Conservation (phyloP, 2,888 invertebrate species). For the Gari tellinella region DNA sequence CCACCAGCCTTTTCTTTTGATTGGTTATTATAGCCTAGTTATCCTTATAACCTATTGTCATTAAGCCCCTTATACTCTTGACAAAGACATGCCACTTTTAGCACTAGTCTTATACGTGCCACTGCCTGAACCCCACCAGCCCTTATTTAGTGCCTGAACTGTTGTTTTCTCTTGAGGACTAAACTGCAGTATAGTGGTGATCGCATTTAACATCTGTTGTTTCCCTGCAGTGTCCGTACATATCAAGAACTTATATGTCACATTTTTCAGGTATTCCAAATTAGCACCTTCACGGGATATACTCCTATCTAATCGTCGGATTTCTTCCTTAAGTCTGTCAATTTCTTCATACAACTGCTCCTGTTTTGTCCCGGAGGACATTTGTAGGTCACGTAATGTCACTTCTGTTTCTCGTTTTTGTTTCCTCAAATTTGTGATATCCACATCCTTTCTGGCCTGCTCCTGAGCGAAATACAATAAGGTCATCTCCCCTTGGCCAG, state of each 20-base stretch:
- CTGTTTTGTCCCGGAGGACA: constrained; percentile 81
- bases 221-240: constrained; percentile 89
- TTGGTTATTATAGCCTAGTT: too few species aligned
- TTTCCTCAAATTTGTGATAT: constrained; percentile 90
- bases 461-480: constrained; percentile 94
- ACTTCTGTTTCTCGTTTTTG: constrained; percentile 88
- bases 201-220: constrained; percentile 94
- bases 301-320: constrained; percentile 84
- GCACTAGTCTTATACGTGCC: too few species aligned
- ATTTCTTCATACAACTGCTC: constrained; percentile 86
- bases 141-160: constrained; percentile 69
- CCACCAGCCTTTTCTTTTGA: too few species aligned
- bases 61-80: too few species aligned
- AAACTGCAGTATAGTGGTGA: constrained; percentile 93
- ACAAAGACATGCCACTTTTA: too few species aligned
- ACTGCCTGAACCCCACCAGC: constrained; percentile 65
- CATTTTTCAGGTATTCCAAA: constrained; percentile 95
- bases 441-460: constrained; percentile 91
- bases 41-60: too few species aligned
- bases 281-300: constrained; percentile 92
- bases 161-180: constrained; percentile 89
- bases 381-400: constrained; percentile 86
- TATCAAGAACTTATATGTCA: constrained; percentile 92
- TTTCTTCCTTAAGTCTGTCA: constrained; percentile 86
- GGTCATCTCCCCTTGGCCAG: constrained; percentile 82